These are phyloP conservation scores for Crotalus tigris DNA, from an alignment of 2,113 vertebrate species.

Conservation along the genomic window DNA sequence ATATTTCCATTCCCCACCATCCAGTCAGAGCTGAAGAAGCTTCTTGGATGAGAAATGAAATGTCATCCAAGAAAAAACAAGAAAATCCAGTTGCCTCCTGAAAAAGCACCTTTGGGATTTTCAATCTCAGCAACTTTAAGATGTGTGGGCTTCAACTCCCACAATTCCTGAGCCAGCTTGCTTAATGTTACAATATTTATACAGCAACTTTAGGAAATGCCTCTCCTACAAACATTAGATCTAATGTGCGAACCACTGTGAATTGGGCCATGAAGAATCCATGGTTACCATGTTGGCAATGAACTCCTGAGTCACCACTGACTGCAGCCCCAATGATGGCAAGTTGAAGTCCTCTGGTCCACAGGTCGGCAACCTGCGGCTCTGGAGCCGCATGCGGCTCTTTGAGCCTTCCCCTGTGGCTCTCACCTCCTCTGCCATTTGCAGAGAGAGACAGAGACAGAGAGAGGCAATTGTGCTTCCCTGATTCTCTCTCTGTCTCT, in stretches of 20 bases:
- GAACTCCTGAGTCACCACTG: background rate
- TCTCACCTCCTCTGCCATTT: no score
- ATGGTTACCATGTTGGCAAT: background rate
- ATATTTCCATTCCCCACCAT: no score
- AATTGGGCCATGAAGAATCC: background rate
- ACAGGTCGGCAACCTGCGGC: no score
- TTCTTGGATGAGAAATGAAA: no score
- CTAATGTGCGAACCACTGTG: background rate
- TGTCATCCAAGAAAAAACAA: no score
- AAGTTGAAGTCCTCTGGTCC: background rate
- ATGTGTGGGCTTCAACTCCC: background rate
- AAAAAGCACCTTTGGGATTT: background rate
- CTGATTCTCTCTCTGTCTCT: no score
- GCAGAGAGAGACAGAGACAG: no score
- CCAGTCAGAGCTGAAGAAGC: no score
- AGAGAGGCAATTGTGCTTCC: no score
- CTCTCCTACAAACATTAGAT: background rate
- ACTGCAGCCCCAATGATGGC: background rate
- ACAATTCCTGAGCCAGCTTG: background rate
- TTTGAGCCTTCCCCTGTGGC: no score
- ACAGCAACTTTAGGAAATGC: background rate
- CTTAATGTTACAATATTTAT: background rate
- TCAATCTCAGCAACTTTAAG: background rate
- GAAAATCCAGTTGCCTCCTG: no score
- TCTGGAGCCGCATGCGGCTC: no score